A percentile compares a stretch with the other conserved stretches of the same genome.
phyloP scores from a whole-genome alignment of 2,888 invertebrate genomes.

The Microctonus brassicae region DNA sequence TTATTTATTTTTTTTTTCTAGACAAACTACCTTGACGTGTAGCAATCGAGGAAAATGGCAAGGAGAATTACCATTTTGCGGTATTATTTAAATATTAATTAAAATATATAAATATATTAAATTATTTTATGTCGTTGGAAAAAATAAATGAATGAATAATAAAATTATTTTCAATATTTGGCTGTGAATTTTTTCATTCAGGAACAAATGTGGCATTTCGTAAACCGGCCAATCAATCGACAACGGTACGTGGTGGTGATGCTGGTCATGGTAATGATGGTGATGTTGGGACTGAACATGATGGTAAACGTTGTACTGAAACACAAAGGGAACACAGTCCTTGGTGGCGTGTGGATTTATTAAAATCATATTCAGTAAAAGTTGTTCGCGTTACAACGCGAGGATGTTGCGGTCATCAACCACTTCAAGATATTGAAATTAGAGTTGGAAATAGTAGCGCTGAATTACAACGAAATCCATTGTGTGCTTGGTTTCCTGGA shows the following conservation, averaged over 20 bases:
- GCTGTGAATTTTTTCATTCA: constrained; percentile 62
- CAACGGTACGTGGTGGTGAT: constrained; percentile 86
- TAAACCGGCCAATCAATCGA: constrained; percentile 92
- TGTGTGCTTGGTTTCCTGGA: constrained; percentile 95
- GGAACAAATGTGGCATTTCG: constrained; percentile 88
- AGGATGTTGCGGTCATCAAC: constrained; percentile 88
- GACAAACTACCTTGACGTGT: constrained; percentile 78
- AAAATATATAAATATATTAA: too few relatives aligned
- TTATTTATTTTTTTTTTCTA: constrained; percentile 55
- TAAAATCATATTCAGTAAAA: constrained; percentile 86
- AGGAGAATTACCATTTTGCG: constrained; percentile 87
- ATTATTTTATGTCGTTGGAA: too few relatives aligned
- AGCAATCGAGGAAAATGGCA: constrained; percentile 82
- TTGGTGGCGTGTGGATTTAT: constrained; percentile 93
- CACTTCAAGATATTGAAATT: constrained; percentile 89
- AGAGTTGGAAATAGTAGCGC: constrained; percentile 92
- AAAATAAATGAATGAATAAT: neutral
- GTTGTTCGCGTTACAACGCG: constrained; percentile 89
- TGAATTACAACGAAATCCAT: constrained; percentile 87
- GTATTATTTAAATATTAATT: constrained; percentile 67
- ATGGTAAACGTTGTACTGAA: constrained; percentile 89
- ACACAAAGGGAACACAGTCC: constrained; percentile 91
- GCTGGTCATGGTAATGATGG: constrained; percentile 91
- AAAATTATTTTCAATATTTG: neutral
- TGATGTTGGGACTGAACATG: constrained; percentile 85